These are phyloP conservation scores for Tachysurus fulvidraco DNA, from an alignment of 2,113 vertebrate species.

Conservation along the genomic window DNA sequence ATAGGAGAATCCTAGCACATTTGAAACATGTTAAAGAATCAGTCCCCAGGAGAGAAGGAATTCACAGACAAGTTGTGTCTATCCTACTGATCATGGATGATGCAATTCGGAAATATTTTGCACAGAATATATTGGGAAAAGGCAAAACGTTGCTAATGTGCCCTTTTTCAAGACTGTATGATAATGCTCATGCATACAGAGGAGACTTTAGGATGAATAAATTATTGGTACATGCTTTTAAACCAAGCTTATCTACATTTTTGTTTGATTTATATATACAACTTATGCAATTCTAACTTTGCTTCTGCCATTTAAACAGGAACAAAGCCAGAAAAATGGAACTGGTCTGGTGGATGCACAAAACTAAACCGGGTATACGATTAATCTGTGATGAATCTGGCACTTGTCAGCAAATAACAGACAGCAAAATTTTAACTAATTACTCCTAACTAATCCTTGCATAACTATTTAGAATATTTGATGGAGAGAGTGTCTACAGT, in stretches of 20 bases:
- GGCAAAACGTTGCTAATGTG: slow-evolving; percentile 36
- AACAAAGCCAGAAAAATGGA: background rate
- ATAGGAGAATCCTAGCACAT: background rate
- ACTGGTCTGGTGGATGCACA: background rate
- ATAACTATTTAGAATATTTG: slow-evolving; percentile 10
- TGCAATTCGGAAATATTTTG: background rate
- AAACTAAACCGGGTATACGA: background rate
- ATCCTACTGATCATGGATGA: background rate
- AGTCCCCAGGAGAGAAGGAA: background rate
- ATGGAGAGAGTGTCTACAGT: background rate
- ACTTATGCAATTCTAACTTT: background rate
- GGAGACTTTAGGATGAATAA: background rate
- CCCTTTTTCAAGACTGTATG: background rate
- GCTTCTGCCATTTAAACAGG: background rate
- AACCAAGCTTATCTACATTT: too few species aligned
- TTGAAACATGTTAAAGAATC: slow-evolving; percentile 1
- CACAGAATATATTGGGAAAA: background rate
- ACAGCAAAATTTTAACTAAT: background rate
- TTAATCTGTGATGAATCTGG: background rate
- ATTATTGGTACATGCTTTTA: background rate
- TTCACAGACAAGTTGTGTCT: background rate
- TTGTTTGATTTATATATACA: background rate
- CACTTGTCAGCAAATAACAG: background rate
- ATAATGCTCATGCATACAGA: background rate
- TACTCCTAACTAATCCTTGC: background rate